Base-by-base conservation (phyloP, 2,888 invertebrate species). In the Rotaria magnacalcarata region DNA sequence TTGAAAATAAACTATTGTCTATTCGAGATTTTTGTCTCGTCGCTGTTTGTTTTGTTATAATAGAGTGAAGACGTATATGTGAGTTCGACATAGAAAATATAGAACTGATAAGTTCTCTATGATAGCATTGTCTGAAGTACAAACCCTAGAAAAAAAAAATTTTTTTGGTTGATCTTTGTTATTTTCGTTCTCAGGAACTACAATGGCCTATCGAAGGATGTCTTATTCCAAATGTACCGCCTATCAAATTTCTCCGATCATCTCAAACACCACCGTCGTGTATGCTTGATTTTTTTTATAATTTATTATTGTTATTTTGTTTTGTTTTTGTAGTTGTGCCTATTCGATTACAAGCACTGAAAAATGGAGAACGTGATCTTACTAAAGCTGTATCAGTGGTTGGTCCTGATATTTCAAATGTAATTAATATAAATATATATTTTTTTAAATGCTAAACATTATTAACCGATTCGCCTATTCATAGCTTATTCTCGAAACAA, bases 161-260 rank as follows among this genome's bases (percentile, higher is more conserved):
- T 34, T 34, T 34, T 34, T 34, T 34, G 34, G 34, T 34, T 34
- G 34, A 34, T 34, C 1, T 34, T 41, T 8, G 24, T 86, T 41
- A 19, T 86, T 86, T 87, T 34, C 34, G 2, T 34, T 34, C 88
- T 3, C 87, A 90, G 89, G 89, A 90, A 8, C 91, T 90, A 89
- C 90, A 90, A 86, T 91, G 91, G 91, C 91, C 91, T 21, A 90
- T 91, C 90, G 90, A 91, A 87, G 91, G 90, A 5, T 91, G 88
- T 87, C 86, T 91, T 27, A 87, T 91, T 52, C 90, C 91, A 2
- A 89, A 89, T 88, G 91, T 90, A 50, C 91, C 91, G 19, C 89
- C 90, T 54, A 87, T 90, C n/a, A 89, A 89, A 86, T 88, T 88
- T 85, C 56, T 87, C 16, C 80, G 60, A 75, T 67, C 47, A 10